Evolutionary conservation across 2,888 invertebrate species (phyloP), one percentile per base, ranked within the genome.

Genomic region (Tipula confusa): DNA sequence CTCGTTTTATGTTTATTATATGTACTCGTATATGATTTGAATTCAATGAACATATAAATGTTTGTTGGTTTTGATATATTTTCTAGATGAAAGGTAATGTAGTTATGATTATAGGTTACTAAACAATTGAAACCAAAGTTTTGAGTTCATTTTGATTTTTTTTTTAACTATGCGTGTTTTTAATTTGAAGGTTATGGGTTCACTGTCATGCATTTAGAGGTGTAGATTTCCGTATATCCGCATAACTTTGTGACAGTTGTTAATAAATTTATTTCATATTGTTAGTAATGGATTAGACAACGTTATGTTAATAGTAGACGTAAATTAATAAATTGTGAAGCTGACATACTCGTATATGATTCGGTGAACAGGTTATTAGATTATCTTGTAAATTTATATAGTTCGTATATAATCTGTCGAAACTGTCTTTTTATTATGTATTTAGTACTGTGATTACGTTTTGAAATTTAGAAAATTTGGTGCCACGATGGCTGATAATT

Each of bases 71-170:
- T 64, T 64, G 24, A n/a, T n/a, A n/a, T 64, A 24, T 64, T 64
- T 64, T 64, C 64, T 64, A 64, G 64, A 64, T 64, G 64, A 64
- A 64, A 24, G 64, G 64, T 64, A 64, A 64, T 64, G 64, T 64
- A 64, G 64, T 64, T 64, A 64, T 64, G 64, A 64, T 64, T 24
- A 64, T 64, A 64, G 64, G 64, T 64, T 64, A 64, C 64, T 64
- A 64, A 64, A 64, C 64, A 1, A 64, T 64, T 24, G 9, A 64
- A 64, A 64, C 24, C 18, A 64, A 11, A 64, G 64, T 64, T 64
- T 64, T 64, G 64, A 64, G 64, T 64, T 64, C 64, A 64, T 64
- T 64, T 24, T 24, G 1, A 24, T 5, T 24, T 24, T 9, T 7
- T 11, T 64, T 36, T 36, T 1, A 9, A 9, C 24, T 64, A 18